Evolutionary conservation across 2,888 invertebrate species (phyloP).

Genomic region (Trachelus iudaicus): DNA sequence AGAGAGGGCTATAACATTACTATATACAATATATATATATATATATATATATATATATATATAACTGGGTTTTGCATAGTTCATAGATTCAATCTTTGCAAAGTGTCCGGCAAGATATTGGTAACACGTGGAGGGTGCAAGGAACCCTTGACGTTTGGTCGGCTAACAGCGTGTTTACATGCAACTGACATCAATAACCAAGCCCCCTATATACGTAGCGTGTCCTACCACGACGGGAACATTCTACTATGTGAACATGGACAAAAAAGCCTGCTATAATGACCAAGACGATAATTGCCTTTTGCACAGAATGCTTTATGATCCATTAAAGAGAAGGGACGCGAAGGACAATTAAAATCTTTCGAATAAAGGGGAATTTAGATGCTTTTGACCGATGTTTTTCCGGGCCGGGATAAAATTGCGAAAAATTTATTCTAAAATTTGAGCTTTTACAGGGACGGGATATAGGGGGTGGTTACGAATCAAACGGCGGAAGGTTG

Average conservation of each 20-base stretch:
- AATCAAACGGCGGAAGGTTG: too few species aligned
- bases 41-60: too few species aligned
- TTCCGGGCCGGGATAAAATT: too few species aligned
- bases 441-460: too few species aligned
- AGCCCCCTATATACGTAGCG: slow-evolving; percentile 26
- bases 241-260: slow-evolving; percentile 23
- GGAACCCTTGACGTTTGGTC: not conserved
- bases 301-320: slow-evolving; percentile 24
- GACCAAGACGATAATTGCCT: slow-evolving; percentile 42
- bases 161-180: slow-evolving; percentile 42
- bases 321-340: not conserved
- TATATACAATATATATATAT: too few species aligned
- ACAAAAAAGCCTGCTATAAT: slow-evolving; percentile 29
- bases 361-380: not conserved
- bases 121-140: not conserved
- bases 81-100: not conserved
- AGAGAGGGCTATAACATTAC: too few species aligned
- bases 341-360: not conserved
- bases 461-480: too few species aligned
- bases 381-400: too few species aligned
- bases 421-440: too few species aligned
- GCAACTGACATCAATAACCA: slow-evolving; percentile 40
- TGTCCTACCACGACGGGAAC: slow-evolving; percentile 31
- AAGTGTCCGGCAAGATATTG: not conserved
- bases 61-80: not conserved